Evolutionary conservation across 2,113 vertebrate genomes (phyloP), one percentile per base, ranked within the genome.

Genomic region (Ardeotis arabs): DNA sequence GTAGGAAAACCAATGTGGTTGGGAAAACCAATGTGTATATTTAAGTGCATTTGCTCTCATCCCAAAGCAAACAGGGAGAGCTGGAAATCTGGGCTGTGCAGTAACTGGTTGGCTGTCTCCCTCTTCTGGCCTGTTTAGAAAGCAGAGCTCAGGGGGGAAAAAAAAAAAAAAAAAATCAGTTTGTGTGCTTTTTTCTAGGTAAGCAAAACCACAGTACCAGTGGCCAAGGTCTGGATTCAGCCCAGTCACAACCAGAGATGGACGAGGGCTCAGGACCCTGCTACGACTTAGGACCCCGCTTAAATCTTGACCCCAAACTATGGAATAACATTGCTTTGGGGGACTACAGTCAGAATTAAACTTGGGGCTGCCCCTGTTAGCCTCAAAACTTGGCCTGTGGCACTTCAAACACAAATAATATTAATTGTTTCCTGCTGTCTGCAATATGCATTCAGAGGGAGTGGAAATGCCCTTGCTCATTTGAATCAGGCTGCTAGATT

Each of bases 101-200:
- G 77, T 87, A 68, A 44, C 39, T 68, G 76, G 73, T 79, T 41
- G 83, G 1, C 35, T 95, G 88, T 56, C 96, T 95, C 96, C 95
- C 93, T 95, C 95, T 97, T 47, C 92, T 92, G 95, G 93, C 31
- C 64, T 72, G 10, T 22, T 78, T 44, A 44, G 44, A 83, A 62
- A 83, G 10, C 5, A 47, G 5, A 10, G 21, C 29, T 45, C 3
- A 16, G 13, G 12, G 20, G 23, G 21, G 18, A 13, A 20, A 4
- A 17, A 2, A 5, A 49, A 10, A 29, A 15, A 31, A 21, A 14
- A 25, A 74, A 29, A 55, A 1, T 17, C 12, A 4, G 3, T 23
- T 17, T 62, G 1, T 12, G 5, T 39, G 16, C 3, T 47, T 79
- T 53, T 63, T 85, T 20, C 24, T n/a, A 59, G 47, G 19, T 15